phyloP scores from a whole-genome alignment of 2,888 invertebrate genomes.

The Eupithecia pulchellata region DNA sequence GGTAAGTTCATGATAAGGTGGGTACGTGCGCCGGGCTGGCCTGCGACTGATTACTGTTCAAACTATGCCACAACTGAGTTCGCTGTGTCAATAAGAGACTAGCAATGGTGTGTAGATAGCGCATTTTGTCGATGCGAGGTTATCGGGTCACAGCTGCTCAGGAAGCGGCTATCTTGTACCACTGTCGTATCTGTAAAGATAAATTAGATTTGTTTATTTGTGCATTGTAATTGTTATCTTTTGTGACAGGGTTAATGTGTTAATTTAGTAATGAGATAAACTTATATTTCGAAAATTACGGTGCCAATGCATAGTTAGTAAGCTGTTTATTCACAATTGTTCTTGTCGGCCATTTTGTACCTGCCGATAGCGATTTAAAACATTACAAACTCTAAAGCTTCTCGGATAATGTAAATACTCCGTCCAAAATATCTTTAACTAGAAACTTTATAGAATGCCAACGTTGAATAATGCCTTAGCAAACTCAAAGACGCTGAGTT shows the following conservation, averaged over 20 bases:
- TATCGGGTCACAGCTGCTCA: constrained; percentile 80
- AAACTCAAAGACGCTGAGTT: constrained; percentile 44
- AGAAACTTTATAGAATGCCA: not conserved
- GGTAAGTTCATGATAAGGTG: constrained; percentile 56
- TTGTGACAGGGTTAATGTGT: constrained; percentile 20
- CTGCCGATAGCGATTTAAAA: not conserved
- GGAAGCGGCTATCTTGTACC: constrained; percentile 74
- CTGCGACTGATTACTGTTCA: constrained; percentile 62
- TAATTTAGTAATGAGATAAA: constrained; percentile 10
- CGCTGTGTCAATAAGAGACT: constrained; percentile 59
- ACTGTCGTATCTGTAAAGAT: constrained; percentile 68
- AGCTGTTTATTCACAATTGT: not conserved
- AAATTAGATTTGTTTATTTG: constrained; percentile 60
- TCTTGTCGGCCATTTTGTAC: not conserved
- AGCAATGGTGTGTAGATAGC: constrained; percentile 69
- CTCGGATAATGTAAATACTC: constrained; percentile 1
- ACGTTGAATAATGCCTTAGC: constrained; percentile 10
- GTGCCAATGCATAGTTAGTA: not conserved
- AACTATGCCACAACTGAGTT: constrained; percentile 52
- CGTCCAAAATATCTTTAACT: not conserved
- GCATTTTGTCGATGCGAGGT: constrained; percentile 74
- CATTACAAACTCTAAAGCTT: not conserved
- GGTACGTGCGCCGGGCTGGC: constrained; percentile 61
- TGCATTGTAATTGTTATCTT: constrained; percentile 47
- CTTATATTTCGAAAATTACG: not conserved